Evolutionary conservation across 2,888 invertebrate genomes (phyloP).

Genomic region (Melieria crassipennis): DNA sequence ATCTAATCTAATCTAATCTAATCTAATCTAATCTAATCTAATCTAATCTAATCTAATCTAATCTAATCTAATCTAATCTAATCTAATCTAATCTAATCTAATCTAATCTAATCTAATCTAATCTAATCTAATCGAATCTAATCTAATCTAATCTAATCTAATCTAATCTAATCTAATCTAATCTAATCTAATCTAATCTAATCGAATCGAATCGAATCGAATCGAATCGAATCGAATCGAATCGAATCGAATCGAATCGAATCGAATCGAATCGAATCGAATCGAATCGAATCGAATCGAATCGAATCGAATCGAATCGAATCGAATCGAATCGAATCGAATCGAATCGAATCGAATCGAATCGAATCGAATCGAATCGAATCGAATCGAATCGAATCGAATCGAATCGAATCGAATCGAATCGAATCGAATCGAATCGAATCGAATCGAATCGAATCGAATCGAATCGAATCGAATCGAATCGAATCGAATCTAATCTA

Average conservation of each 20-base stretch:
- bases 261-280: background rate
- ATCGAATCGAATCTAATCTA: slow-evolving; percentile 18
- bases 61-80: no score
- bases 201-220: background rate
- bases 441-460: background rate
- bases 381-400: background rate
- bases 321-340: background rate
- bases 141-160: no score
- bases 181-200: background rate
- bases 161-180: background rate
- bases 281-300: background rate
- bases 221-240: background rate
- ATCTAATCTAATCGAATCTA: no score
- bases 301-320: background rate
- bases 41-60: no score
- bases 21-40: no score
- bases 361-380: background rate
- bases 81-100: no score
- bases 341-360: background rate
- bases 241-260: background rate
- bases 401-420: background rate
- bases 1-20: no score
- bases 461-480: background rate
- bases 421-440: background rate
- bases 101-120: no score